These are phyloP conservation scores for Chondrosia reniformis DNA, from an alignment of 37 sponge, comb jelly and placozoan genomes.

Conservation along the genomic window DNA sequence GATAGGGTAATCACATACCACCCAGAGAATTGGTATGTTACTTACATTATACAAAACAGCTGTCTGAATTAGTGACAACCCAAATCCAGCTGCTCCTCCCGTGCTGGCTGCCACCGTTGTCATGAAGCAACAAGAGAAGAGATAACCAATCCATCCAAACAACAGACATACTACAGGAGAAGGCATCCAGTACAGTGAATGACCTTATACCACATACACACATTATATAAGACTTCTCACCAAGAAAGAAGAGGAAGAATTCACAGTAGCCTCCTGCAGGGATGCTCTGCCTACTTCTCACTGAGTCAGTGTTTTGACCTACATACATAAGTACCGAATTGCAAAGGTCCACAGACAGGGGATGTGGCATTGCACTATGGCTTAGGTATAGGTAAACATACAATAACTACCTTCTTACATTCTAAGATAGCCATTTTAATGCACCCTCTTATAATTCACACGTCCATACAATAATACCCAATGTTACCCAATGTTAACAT, in stretches of 20 bases:
- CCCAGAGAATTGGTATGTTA: too few species aligned
- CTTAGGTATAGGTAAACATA: too few species aligned
- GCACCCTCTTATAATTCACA: too few species aligned
- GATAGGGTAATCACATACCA: too few species aligned
- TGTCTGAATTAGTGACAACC: conserved; percentile 54
- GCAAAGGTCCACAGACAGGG: too few species aligned
- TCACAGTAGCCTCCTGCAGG: conserved; percentile 18
- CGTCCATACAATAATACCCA: too few species aligned
- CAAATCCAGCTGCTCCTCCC: conserved; percentile 76
- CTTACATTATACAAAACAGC: conserved; percentile 57
- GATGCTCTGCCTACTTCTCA: too few species aligned
- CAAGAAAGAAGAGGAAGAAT: conserved; percentile 19
- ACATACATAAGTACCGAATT: too few species aligned
- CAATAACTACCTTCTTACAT: too few species aligned
- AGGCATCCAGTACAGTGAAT: not conserved
- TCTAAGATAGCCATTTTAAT: too few species aligned
- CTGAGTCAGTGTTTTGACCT: not conserved
- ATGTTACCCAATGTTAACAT: too few species aligned
- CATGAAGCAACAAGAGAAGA: conserved; percentile 63
- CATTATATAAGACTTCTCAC: conserved; percentile 11
- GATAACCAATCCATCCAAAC: conserved; percentile 66
- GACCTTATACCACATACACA: not conserved
- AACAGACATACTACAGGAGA: conserved; percentile 47
- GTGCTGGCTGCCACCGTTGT: conserved; percentile 61
- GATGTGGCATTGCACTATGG: too few species aligned